These are phyloP conservation scores for Probaryconus sp. DNA, from an alignment of 1,140 invertebrate genomes.

Conservation along the genomic window DNA sequence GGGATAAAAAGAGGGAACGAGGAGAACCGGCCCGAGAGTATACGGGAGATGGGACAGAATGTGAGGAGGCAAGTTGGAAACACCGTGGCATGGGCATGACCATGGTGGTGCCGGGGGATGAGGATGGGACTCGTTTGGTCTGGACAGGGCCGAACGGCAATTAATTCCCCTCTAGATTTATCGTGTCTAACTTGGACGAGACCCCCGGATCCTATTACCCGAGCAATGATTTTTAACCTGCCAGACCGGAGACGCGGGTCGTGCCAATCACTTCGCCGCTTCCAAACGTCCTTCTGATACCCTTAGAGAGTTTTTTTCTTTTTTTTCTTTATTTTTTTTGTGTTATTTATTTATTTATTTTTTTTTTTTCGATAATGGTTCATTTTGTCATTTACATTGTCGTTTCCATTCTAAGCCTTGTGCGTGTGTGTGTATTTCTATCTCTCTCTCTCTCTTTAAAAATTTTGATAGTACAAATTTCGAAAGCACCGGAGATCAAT, in stretches of 20 bases:
- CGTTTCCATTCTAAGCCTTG: no score
- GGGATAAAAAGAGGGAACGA: slow-evolving; percentile 17
- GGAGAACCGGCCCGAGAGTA: slow-evolving; percentile 14
- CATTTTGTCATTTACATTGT: no score
- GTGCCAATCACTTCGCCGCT: slow-evolving; percentile 55
- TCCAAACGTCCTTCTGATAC: slow-evolving; percentile 26
- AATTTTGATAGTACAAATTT: no score
- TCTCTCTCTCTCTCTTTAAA: no score
- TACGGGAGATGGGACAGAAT: slow-evolving; percentile 33
- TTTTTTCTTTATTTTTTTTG: no score
- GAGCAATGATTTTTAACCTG: slow-evolving; percentile 53
- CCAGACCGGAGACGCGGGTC: slow-evolving; percentile 39
- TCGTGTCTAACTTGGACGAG: slow-evolving; percentile 69
- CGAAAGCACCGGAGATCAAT: no score
- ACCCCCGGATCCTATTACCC: slow-evolving; percentile 61
- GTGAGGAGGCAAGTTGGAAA: slow-evolving; percentile 29
- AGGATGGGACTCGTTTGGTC: slow-evolving; percentile 48
- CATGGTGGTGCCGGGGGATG: slow-evolving; percentile 25
- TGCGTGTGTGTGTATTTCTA: no score
- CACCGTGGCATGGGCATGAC: slow-evolving; percentile 23
- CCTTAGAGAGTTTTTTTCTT: no score
- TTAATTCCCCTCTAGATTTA: slow-evolving; percentile 76
- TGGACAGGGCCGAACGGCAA: slow-evolving; percentile 67
- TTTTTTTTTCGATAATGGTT: no score
- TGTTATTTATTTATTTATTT: no score